Base-by-base conservation (phyloP, 1,140 invertebrate species). In the Drosophila pruinosa region DNA sequence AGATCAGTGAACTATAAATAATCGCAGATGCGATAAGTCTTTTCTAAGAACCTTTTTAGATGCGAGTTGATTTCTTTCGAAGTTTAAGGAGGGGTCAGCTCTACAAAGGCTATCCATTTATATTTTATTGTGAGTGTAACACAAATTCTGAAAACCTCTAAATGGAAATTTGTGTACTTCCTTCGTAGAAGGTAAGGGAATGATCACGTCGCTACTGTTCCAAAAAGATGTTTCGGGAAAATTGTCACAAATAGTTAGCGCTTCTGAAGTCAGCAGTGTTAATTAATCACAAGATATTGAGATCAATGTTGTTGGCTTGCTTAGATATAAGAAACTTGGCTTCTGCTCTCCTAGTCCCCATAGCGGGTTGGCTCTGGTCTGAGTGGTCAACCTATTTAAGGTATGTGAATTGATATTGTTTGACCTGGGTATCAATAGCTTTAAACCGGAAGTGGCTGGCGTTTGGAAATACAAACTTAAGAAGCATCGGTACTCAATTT, bases 261-360 rank as follows among this genome's bases (percentile, higher is more conserved):
- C 81, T 86, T 80, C 77, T 86, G 81, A 65, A 69, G 54, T 47
- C 57, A 76, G 56, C 54, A 54, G 17, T 68, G 41, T 22, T 36
- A 68, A 83, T 86, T 86, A 83, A 83, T 85, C 72, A 76, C 7
- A 34, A 31, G 28, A 10, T 63, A 5, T n/a, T 14, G 31, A 28
- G 36, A n/a, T n/a, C n/a, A n/a, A n/a, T n/a, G n/a, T n/a, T n/a
- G n/a, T n/a, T n/a, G n/a, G n/a, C n/a, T n/a, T n/a, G n/a, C n/a
- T 58, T 39, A 85, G 70, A 85, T 88, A 38, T 86, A 78, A 6
- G 97, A 94, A 5, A 99, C 97, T 88, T 98, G 93, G 59, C 99
- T 99, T 93, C 99, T 99, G 72, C 98, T 93, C 91, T 99, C 98
- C 99, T 99, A 99, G 93, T 99, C 99, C 1, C 98, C 99, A 93